Conservation (phyloP, 2,888 invertebrate genomes). For the Drosophila nr. perissopoda region DNA sequence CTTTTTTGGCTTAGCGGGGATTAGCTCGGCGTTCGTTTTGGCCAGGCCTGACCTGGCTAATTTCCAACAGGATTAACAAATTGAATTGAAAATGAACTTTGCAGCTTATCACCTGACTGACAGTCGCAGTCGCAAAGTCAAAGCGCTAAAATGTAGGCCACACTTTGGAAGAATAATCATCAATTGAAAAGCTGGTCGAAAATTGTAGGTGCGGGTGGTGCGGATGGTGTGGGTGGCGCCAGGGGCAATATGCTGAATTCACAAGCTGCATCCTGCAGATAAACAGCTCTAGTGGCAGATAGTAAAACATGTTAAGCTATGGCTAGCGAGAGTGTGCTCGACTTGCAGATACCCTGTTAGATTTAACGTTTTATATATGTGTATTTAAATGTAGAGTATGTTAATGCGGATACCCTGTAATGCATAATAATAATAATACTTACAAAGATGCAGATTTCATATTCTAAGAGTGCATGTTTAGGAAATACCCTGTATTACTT, state of each 20-base stretch:
- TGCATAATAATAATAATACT: neutral
- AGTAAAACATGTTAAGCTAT: slow-evolving; percentile 12
- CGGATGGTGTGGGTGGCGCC: slow-evolving; percentile 2
- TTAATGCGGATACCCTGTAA: too few relatives aligned
- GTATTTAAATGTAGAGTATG: too few relatives aligned
- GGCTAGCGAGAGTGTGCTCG: neutral
- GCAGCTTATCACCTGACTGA: slow-evolving; percentile 35
- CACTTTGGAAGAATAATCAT: slow-evolving; percentile 40
- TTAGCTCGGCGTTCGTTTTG: slow-evolving; percentile 48
- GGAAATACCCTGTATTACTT: neutral
- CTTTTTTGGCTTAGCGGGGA: slow-evolving; percentile 64
- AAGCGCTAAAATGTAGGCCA: slow-evolving; percentile 64
- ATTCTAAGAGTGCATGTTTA: neutral
- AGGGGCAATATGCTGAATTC: slow-evolving; percentile 3
- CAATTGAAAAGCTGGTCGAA: slow-evolving; percentile 31
- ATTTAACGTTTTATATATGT: too few relatives aligned
- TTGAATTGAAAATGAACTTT: slow-evolving; percentile 42
- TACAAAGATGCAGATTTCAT: neutral
- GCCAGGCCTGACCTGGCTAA: slow-evolving; percentile 18
- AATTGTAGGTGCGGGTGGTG: neutral
- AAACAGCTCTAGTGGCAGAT: slow-evolving; percentile 60
- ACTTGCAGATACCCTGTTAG: neutral
- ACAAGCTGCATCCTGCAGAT: slow-evolving; percentile 57
- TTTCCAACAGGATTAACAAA: slow-evolving; percentile 25
- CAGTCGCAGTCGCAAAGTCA: neutral